Conservation (phyloP, 1,140 invertebrate genomes). For the Portunus trituberculatus region DNA sequence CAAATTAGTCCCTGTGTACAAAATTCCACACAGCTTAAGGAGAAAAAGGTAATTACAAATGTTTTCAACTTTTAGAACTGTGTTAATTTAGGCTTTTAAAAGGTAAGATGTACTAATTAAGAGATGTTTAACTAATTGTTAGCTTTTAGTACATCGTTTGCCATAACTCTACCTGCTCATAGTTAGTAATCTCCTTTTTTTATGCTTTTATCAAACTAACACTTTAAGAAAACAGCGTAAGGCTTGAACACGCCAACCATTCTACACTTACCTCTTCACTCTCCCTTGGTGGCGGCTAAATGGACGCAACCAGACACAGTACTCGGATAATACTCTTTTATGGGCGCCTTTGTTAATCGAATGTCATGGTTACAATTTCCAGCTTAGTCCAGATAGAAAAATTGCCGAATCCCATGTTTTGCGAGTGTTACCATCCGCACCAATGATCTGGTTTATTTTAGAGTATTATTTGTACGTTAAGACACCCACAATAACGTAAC, state of each 20-base stretch:
- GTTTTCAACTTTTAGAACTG: neutral
- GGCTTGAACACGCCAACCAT: neutral
- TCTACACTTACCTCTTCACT: neutral
- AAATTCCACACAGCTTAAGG: constrained; percentile 44
- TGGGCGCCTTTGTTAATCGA: constrained; percentile 36
- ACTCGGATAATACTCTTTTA: neutral
- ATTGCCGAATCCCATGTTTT: neutral
- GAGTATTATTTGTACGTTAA: too few relatives aligned
- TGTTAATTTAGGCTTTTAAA: neutral
- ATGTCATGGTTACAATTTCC: constrained; percentile 47
- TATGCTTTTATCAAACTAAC: too few relatives aligned
- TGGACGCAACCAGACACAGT: too few relatives aligned
- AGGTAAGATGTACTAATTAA: neutral
- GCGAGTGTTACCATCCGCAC: neutral
- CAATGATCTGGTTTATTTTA: neutral
- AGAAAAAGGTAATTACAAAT: neutral
- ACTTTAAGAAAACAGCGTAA: neutral
- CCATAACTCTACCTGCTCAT: neutral
- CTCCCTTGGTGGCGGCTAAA: too few relatives aligned
- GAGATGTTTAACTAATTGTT: too few relatives aligned
- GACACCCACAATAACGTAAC: too few relatives aligned
- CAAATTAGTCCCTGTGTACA: constrained; percentile 70
- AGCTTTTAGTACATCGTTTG: neutral
- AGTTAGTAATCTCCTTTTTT: neutral
- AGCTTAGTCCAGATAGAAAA: neutral